Conservation (phyloP, 2,888 invertebrate species). For the Cerastis leucographa region DNA sequence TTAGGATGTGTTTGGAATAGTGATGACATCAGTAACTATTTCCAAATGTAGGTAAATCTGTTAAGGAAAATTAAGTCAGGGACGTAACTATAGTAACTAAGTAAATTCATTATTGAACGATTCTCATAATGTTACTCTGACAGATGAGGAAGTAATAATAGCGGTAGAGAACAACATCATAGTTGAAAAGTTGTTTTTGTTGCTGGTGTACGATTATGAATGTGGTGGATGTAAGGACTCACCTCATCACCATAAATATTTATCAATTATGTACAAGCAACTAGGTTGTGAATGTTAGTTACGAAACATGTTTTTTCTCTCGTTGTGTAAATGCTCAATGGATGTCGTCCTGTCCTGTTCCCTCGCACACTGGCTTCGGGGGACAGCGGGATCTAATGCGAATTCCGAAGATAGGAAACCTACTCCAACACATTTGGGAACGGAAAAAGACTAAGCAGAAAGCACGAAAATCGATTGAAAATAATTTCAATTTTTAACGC, state of each 20-base stretch:
- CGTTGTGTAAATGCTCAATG: too few species aligned
- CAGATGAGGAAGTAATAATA: not conserved
- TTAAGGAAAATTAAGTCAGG: conserved; percentile 5
- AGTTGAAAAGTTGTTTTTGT: not conserved
- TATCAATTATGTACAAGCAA: too few species aligned
- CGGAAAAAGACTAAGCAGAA: not conserved
- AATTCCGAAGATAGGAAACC: too few species aligned
- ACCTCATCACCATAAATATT: not conserved
- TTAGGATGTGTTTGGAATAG: conserved; percentile 31
- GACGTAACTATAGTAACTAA: not conserved
- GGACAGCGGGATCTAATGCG: too few species aligned
- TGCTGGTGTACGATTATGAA: not conserved
- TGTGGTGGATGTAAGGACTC: not conserved
- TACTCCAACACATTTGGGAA: not conserved
- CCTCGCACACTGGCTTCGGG: too few species aligned
- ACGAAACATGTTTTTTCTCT: too few species aligned
- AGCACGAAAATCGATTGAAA: conserved; percentile 7
- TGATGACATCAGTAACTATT: conserved; percentile 3
- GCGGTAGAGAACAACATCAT: not conserved
- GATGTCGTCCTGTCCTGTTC: too few species aligned
- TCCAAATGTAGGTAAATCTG: not conserved
- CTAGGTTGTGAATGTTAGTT: not conserved
- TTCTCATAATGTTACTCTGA: not conserved
- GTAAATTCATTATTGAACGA: not conserved
- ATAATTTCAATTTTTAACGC: not conserved